Percentiles rank a stretch among this genome's conserved stretches.
These are phyloP conservation scores for Cyclura pinguis DNA, from an alignment of 2,797 vertebrate species.

Conservation along the genomic window DNA sequence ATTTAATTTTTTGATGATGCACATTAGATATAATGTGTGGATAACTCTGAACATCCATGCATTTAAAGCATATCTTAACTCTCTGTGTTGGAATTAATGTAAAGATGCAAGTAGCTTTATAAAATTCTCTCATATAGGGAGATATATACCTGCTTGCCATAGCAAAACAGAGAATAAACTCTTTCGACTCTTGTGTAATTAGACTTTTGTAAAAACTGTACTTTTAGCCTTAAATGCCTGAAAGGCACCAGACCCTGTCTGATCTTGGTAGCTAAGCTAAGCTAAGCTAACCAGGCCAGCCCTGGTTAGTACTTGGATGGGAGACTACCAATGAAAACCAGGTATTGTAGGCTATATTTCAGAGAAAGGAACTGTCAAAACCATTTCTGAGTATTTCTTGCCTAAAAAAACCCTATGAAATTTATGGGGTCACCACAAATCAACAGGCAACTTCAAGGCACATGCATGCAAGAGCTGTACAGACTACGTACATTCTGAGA, in stretches of 20 bases:
- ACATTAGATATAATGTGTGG: conserved; percentile 70
- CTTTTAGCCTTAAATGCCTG: no score
- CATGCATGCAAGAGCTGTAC: accelerated
- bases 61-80: conserved; percentile 77
- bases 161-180: conserved; percentile 4
- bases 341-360: no score
- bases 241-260: no score
- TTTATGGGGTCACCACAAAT: no score
- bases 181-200: conserved; percentile 23
- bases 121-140: conserved; percentile 59
- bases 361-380: no score
- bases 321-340: no score
- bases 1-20: conserved; percentile 71
- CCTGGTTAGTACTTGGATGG: no score
- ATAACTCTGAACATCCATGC: conserved; percentile 67
- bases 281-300: no score
- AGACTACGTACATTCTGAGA: not conserved
- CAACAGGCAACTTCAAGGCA: no score
- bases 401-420: no score
- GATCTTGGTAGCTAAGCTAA: no score
- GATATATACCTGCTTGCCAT: conserved; percentile 47
- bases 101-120: conserved; percentile 67
- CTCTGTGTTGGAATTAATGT: conserved; percentile 72
- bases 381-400: no score
- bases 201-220: conserved; percentile 15